Evolutionary conservation across 2,797 vertebrate genomes (phyloP).

Genomic region (Takifugu rubripes): DNA sequence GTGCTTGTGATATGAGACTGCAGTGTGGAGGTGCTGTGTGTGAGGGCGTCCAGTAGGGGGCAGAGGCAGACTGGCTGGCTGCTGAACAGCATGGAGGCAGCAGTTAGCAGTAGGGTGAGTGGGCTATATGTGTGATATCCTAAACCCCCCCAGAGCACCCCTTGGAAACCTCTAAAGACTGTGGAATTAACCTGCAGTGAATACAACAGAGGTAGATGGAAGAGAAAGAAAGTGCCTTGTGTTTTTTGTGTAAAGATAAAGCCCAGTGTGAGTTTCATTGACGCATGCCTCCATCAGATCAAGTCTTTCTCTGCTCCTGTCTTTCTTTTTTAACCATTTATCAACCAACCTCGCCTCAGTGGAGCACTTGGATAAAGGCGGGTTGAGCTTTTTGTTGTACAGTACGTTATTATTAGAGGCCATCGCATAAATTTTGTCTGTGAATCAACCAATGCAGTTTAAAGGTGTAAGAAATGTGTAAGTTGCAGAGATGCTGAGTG

Average conservation of each 20-base stretch:
- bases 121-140: conserved; percentile 6
- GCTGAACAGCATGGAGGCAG: conserved; percentile 2
- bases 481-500: conserved; percentile 23
- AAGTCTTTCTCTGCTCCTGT: too few relatives aligned
- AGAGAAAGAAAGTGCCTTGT: background rate
- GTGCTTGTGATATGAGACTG: conserved; percentile 43
- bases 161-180: conserved; percentile 17
- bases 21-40: conserved; percentile 19
- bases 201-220: conserved; percentile 8
- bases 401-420: too few relatives aligned
- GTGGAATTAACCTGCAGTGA: conserved; percentile 13
- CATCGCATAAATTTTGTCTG: too few relatives aligned
- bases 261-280: too few relatives aligned
- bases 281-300: too few relatives aligned
- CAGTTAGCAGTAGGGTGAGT: conserved; percentile 10
- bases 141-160: conserved; percentile 9
- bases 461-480: too few relatives aligned
- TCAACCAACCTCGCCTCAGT: too few relatives aligned
- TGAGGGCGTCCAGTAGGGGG: conserved; percentile 82
- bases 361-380: too few relatives aligned
- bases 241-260: too few relatives aligned
- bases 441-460: too few relatives aligned
- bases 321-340: too few relatives aligned
- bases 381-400: too few relatives aligned
- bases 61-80: conserved; percentile 66